Conservation (phyloP, 2,888 invertebrate species). For the Hirtodrosophila histrioides region DNA sequence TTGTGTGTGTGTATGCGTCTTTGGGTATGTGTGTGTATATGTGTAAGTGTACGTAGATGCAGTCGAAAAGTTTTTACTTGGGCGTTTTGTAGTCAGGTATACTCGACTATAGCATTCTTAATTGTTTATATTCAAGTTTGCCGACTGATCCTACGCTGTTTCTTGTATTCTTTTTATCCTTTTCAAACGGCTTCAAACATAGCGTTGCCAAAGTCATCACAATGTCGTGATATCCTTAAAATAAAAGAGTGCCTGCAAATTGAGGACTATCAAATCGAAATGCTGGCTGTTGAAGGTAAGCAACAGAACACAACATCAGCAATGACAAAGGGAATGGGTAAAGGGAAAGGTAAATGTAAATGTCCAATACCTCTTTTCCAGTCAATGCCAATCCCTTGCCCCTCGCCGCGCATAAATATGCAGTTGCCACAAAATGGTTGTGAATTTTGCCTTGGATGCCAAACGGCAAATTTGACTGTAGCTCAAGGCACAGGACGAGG, state of each 20-base stretch:
- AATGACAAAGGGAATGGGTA: constrained; percentile 24
- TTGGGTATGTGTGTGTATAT: too few relatives aligned
- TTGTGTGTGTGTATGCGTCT: too few relatives aligned
- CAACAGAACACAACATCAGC: constrained; percentile 1
- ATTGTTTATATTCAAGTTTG: too few relatives aligned
- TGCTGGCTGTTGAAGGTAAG: constrained; percentile 33
- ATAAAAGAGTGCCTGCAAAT: constrained; percentile 1
- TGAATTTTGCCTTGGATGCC: constrained; percentile 38
- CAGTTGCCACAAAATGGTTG: constrained; percentile 58
- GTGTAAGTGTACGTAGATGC: too few relatives aligned
- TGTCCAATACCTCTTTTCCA: background rate
- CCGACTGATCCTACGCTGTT: too few relatives aligned
- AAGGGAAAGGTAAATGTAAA: background rate
- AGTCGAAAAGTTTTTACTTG: too few relatives aligned
- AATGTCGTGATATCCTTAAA: constrained; percentile 15
- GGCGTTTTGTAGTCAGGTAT: too few relatives aligned
- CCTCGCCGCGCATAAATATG: constrained; percentile 45
- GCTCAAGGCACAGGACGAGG: constrained; percentile 4
- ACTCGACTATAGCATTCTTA: too few relatives aligned
- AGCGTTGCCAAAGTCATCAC: background rate
- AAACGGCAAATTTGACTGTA: constrained; percentile 27
- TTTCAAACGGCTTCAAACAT: background rate
- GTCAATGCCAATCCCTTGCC: too few relatives aligned
- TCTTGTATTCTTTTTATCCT: too few relatives aligned
- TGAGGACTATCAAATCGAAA: constrained; percentile 44